Evolutionary conservation across 92 coral and sea anemone genomes (phyloP).

Genomic region (Porites evermanni): DNA sequence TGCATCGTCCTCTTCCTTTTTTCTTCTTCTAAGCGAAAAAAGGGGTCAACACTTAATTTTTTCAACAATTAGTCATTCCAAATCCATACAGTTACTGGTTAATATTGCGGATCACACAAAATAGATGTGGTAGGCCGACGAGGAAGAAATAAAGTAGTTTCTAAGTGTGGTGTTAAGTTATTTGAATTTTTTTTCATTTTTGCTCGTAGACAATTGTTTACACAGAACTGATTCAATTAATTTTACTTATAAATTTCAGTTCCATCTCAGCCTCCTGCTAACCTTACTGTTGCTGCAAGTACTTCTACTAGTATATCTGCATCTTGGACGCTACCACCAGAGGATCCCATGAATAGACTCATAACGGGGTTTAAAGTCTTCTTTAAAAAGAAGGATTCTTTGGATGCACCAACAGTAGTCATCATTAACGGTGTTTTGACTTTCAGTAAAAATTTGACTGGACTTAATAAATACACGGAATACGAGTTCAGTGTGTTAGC

Average conservation of each 20-base stretch:
- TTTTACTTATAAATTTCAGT: constrained; percentile 4
- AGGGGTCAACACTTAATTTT: too few relatives aligned
- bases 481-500: constrained; percentile 29
- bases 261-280: constrained; percentile 28
- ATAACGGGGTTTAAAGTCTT: not conserved
- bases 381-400: not conserved
- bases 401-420: not conserved
- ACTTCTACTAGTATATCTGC: not conserved
- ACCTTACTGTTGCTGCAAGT: constrained; percentile 13
- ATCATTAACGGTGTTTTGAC: not conserved
- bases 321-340: constrained; percentile 32
- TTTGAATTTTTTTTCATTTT: too few relatives aligned
- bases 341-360: constrained; percentile 8
- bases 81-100: too few relatives aligned
- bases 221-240: too few relatives aligned
- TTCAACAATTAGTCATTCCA: too few relatives aligned
- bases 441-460: not conserved
- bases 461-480: not conserved
- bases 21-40: too few relatives aligned
- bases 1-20: too few relatives aligned
- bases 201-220: too few relatives aligned
- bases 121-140: too few relatives aligned
- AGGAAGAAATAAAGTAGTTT: too few relatives aligned
- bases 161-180: too few relatives aligned
- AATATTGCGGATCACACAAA: too few relatives aligned